A percentile compares a stretch with the other conserved stretches of the same genome.
These are phyloP conservation scores for Ursus arctos DNA, from an alignment of 2,113 vertebrate species.

Conservation along the genomic window DNA sequence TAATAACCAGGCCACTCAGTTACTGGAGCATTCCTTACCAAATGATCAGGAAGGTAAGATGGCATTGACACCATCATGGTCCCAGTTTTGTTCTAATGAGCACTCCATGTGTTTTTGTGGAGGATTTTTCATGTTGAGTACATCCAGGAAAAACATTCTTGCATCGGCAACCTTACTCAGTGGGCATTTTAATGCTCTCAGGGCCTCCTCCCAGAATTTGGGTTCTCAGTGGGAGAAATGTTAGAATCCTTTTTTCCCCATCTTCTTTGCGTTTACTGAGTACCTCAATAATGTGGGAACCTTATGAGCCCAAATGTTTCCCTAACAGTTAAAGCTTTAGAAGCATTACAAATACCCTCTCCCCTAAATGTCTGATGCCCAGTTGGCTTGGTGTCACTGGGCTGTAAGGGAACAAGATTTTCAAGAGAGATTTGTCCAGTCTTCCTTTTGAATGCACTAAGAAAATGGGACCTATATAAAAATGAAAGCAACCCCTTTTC, in stretches of 20 bases:
- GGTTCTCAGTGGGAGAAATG: neutral
- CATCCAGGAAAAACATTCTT: neutral
- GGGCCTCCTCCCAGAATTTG: neutral
- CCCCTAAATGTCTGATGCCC: neutral
- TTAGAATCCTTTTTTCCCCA: neutral
- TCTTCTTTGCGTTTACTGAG: neutral
- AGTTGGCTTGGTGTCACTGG: neutral
- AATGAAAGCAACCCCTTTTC: neutral
- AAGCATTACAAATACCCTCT: neutral
- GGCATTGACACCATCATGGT: fast-evolving
- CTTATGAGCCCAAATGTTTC: neutral
- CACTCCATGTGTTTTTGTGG: neutral
- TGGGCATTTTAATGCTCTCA: neutral
- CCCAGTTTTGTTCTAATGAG: neutral
- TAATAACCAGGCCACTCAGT: neutral
- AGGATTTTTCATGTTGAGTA: neutral
- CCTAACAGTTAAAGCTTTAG: neutral
- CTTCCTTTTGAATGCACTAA: neutral
- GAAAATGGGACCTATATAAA: neutral
- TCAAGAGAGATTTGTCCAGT: neutral
- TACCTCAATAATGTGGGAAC: neutral
- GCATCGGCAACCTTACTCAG: fast-evolving
- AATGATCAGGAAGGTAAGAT: neutral
- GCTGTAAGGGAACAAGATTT: neutral
- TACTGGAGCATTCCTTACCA: neutral